Conservation (phyloP, 2,113 vertebrate species). For the Silurus glanis region DNA sequence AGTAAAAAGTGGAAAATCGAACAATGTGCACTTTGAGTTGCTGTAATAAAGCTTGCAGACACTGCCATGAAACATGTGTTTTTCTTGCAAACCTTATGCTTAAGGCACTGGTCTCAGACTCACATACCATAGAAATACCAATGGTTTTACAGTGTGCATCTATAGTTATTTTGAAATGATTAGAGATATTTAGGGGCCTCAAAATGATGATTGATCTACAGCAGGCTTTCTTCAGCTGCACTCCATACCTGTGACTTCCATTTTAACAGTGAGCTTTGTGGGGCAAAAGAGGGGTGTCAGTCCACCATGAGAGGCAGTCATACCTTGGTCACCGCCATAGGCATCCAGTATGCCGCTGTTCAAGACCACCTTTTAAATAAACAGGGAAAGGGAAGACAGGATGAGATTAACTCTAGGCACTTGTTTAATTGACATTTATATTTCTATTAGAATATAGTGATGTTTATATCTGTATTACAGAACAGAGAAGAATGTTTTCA, state of each 20-base stretch:
- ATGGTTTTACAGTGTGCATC: background rate
- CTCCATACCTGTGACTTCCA: slow-evolving; percentile 86
- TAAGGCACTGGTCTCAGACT: background rate
- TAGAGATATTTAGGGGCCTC: background rate
- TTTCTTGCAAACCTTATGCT: slow-evolving; percentile 38
- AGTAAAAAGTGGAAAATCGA: slow-evolving; percentile 43
- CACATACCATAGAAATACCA: background rate
- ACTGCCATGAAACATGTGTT: slow-evolving; percentile 44
- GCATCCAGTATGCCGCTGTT: slow-evolving; percentile 89
- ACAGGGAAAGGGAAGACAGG: slow-evolving; percentile 4
- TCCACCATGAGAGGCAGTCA: slow-evolving; percentile 81
- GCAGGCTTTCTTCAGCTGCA: slow-evolving; percentile 44
- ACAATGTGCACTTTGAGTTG: slow-evolving; percentile 31
- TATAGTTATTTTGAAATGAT: background rate
- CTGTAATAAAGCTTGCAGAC: slow-evolving; percentile 43
- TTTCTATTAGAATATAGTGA: background rate
- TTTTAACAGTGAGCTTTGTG: slow-evolving; percentile 85
- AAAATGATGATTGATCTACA: background rate
- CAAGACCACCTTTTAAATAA: slow-evolving; percentile 75
- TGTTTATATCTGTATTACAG: background rate
- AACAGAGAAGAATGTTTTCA: background rate
- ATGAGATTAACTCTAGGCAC: background rate
- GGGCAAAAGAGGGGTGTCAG: slow-evolving; percentile 84
- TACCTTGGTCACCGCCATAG: slow-evolving; percentile 86
- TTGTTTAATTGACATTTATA: background rate